Base-by-base conservation (phyloP, 2,888 invertebrate genomes). In the Ceriagrion tenellum region DNA sequence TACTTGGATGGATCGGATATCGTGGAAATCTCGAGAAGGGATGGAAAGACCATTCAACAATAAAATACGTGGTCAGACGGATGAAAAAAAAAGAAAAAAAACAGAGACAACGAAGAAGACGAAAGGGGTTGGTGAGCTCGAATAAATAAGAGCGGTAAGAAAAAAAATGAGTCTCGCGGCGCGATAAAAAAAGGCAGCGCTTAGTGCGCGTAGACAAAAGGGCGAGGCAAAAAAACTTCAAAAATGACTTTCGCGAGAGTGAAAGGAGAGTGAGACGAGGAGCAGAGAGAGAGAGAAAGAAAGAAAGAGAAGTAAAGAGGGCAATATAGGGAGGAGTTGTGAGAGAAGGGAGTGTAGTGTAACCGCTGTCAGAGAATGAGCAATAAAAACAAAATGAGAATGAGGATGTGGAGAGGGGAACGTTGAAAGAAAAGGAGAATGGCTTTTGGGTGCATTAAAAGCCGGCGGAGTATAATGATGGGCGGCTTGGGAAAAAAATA, bases 171-270 rank as follows among this genome's bases (percentile, higher is more conserved):
- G n/a, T 89, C 89, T 89, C 89, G 55, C 20, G 59, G 12, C 10
- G n/a, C 89, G 55, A 47, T n/a, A 88, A 55, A 89, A 89, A 89
- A 55, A 89, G n/a, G 89, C n/a, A 55, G 35, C 55, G 47, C 89
- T 89, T 89, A 89, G 55, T 89, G 47, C 89, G 23, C 89, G 55
- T 23, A 55, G 89, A 89, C 89, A 89, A 89, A 59, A 89, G 89
- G 89, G 89, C 89, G 47, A 20, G 89, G 89, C 89, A 55, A 89
- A 89, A 59, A 59, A 59, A 59, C 8, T 47, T 47, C 2, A 59
- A 89, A 89, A 89, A 89, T 47, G 89, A 89, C 89, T 89, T 55
- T 89, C 89, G 23, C 89, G 47, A 47, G 47, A 47, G 55, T 47
- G 89, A 47, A n/a, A n/a, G 89, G 47, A 8, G 23, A 20, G 26